A percentile compares a stretch with the other conserved stretches of the same genome.
These are phyloP conservation scores for Acleris laterana DNA, from an alignment of 2,888 invertebrate genomes.

Conservation along the genomic window DNA sequence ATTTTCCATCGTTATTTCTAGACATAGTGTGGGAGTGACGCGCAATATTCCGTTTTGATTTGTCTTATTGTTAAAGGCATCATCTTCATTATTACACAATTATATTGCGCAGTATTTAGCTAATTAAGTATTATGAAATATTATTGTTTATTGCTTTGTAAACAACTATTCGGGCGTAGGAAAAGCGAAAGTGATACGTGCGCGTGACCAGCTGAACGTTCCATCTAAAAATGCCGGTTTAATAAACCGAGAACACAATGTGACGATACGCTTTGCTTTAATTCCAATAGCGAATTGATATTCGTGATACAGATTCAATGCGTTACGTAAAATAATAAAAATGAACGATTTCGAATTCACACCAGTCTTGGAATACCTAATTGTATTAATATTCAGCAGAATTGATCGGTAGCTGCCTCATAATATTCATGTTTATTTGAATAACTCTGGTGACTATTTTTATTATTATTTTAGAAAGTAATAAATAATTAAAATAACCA, in stretches of 20 bases:
- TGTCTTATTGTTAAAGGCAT: slow-evolving; percentile 49
- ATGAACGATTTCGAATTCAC: slow-evolving; percentile 25
- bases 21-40: slow-evolving; percentile 65
- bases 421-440: slow-evolving; percentile 24
- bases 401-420: slow-evolving; percentile 15
- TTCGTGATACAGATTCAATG: slow-evolving; percentile 44
- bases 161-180: slow-evolving; percentile 55
- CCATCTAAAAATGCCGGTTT: slow-evolving; percentile 57
- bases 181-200: slow-evolving; percentile 67
- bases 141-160: slow-evolving; percentile 44
- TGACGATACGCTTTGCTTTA: slow-evolving; percentile 40
- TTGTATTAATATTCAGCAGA: slow-evolving; percentile 30
- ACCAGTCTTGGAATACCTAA: slow-evolving; percentile 17
- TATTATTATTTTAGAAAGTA: slow-evolving; percentile 19
- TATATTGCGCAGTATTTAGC: slow-evolving; percentile 38
- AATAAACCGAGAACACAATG: slow-evolving; percentile 41
- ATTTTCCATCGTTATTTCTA: slow-evolving; percentile 75
- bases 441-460: slow-evolving; percentile 4
- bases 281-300: slow-evolving; percentile 44
- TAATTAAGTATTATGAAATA: slow-evolving; percentile 44
- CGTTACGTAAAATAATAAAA: slow-evolving; percentile 47
- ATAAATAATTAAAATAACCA: neutral
- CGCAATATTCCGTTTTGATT: slow-evolving; percentile 59
- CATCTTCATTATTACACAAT: slow-evolving; percentile 41
- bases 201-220: slow-evolving; percentile 51